Evolutionary conservation across 2,797 vertebrate species (phyloP), one percentile per base, ranked within the genome.

Genomic region (Spinus pinus): DNA sequence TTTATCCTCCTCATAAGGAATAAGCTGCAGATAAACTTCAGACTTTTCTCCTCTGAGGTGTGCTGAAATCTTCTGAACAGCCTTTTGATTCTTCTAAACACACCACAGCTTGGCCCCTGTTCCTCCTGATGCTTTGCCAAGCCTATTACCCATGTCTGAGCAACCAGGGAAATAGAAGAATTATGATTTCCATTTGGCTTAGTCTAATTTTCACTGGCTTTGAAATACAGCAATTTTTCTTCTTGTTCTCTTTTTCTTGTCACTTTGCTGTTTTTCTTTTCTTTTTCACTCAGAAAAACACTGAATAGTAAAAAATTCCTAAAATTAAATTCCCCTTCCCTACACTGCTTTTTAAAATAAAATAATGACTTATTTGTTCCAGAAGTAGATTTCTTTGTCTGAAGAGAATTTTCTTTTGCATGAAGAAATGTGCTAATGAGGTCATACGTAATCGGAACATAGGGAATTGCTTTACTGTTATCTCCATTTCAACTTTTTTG

Each of bases 161-260:
- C 92, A 90, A 64, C 87, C 84, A 88, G 89, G 92, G 92, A 95
- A 97, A 96, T 73, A 88, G 90, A 97, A 97, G 95, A 98, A 96
- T 97, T 97, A 98, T 56, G 85, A 92, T 96, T 97, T 98, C 97
- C 93, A 98, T 97, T 98, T 98, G 97, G 95, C 94, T 97, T 96
- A 96, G 96, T 97, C 96, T 98, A 97, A 97, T 98, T 97, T 97
- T 96, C 67, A 71, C 90, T 82, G 92, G 93, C 80, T 97, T 97
- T 97, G 96, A 97, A 97, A 97, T 96, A 97, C 22, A 95, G 87
- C 39, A 35, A 92, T 95, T 95, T 94, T 84, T 95, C 94, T 81
- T 73, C 88, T 85, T 94, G 58, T 73, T 95, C 85, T 88, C 71
- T 88, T 97, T 90, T 95, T 81, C 69, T 80, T 94, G 81, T 86